Base-by-base conservation (phyloP, 2,113 vertebrate genomes). In the Ranitomeya variabilis region DNA sequence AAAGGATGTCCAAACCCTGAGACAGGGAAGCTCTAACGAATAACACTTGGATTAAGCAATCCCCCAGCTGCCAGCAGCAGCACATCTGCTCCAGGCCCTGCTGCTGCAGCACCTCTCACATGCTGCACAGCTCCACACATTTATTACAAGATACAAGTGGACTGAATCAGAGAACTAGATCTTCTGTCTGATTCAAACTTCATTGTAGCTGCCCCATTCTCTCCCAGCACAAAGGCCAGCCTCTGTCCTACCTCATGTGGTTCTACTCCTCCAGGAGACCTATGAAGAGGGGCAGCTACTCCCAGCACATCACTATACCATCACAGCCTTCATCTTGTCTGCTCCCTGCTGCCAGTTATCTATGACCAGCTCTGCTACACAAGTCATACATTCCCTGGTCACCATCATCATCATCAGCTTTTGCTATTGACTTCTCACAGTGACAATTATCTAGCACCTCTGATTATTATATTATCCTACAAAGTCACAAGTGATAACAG, bases 31-130 rank as follows among this genome's bases (percentile, higher is more conserved):
- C 31, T 15, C 87, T 89, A 59, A 82, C 62, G 67, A 83, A 88
- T 77, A 84, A 84, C 87, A 84, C 21, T 78, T 60, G 60, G 80
- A 89, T 89, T 79, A 83, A 83, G 80, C 87, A 89, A 89, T 84
- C 73, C 67, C 73, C 21, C 87, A 78, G 80, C 87, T 89, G 87
- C 81, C 81, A 89, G 73, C n/a, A 89, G 73, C n/a, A 60, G 55
- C 69, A 77, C 87, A 89, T 89, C 86, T 88, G 80, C 18, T 82
- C 23, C 80, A 26, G 60, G n/a, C 54, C 69, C 76, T 62, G 79
- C 76, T 73, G 78, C 37, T 45, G 37, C 37, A 5, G 37, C 1
- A 5, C 37, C 64, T 80, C 76, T 60, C 78, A 79, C 64, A 86
- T 21, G 26, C 67, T 79, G 59, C 79, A 66, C 37, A 86, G 51